Evolutionary conservation across 2,888 invertebrate species (phyloP), one percentile per base, ranked within the genome.

Genomic region (Nymphalis urticae): DNA sequence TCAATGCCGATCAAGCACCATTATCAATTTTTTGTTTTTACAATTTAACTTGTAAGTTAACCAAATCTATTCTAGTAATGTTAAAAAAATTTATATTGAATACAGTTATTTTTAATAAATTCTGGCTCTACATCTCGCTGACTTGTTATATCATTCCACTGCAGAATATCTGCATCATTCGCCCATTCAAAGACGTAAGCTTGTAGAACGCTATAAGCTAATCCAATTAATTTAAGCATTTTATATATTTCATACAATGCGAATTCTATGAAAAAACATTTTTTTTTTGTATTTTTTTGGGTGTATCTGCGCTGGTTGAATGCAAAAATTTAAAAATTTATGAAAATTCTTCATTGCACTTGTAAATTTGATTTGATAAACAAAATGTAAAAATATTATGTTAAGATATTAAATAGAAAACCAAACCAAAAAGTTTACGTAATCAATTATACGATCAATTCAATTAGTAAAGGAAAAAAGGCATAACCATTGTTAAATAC

Each of bases 131-230:
- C 59, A 60, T 53, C 61, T 54, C 47, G 53, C 54, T 48, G 36
- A 56, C 48, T 61, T 62, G 54, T 67, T 67, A 67, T 56, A 67
- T 62, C 62, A 62, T 54, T 54, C 42, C 48, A 56, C 67, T 67
- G 67, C 67, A 67, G 62, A 62, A 56, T 67, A 67, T 67, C 67
- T 56, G 67, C 67, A 67, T 67, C 56, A 62, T 67, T 67, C 66
- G 56, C 48, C 50, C 54, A 62, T 48, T 67, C 67, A 62, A 53
- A 48, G 48, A 48, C 54, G 61, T 54, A 10, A 42, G 42, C 42
- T 42, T 4, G 36, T 42, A 42, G 42, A 42, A 42, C 42, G 42
- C 42, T 42, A 17, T 21, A 32, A 47, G 27, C 56, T 67, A 56
- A 67, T 67, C 42, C 56, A 62, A 62, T 67, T 67, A 62, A 67